phyloP scores from a whole-genome alignment of 1,140 invertebrate genomes.

The Drosophila lacteicornis region DNA sequence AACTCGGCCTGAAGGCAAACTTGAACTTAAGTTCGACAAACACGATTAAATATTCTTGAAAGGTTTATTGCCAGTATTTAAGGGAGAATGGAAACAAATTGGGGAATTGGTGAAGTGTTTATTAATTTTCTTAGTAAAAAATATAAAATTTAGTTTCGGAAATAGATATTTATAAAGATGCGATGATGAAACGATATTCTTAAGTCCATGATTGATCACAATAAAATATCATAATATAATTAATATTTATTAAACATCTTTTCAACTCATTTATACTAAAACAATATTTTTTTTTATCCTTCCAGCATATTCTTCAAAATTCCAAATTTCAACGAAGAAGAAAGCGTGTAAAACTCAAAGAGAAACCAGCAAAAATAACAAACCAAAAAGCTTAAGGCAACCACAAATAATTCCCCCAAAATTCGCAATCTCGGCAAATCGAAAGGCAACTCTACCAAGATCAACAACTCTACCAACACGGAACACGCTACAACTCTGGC shows the following conservation, averaged over 20 bases:
- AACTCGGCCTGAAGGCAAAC: background rate
- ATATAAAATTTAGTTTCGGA: too few species aligned
- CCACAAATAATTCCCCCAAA: conserved; percentile 17
- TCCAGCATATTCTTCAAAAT: conserved; percentile 81
- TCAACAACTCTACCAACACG: conserved; percentile 45
- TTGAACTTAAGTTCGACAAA: conserved; percentile 13
- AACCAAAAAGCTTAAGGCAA: conserved; percentile 49
- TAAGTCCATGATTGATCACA: too few species aligned
- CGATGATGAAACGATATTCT: background rate
- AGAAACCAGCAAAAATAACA: conserved; percentile 46
- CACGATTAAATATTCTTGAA: conserved; percentile 3
- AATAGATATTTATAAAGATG: too few species aligned
- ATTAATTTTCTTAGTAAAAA: too few species aligned
- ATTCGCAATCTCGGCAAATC: conserved; percentile 73
- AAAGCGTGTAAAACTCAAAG: conserved; percentile 83
- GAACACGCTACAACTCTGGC: conserved; percentile 80
- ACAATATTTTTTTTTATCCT: background rate
- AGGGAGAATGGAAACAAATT: background rate
- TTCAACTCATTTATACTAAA: background rate
- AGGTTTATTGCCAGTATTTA: conserved; percentile 1
- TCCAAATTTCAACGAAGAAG: conserved; percentile 82
- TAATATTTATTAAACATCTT: background rate
- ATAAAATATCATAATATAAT: too few species aligned
- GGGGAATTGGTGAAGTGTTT: background rate
- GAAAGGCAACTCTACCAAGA: conserved; percentile 60